Evolutionary conservation across 2,113 vertebrate genomes (phyloP).

Genomic region (Prolemur simus): DNA sequence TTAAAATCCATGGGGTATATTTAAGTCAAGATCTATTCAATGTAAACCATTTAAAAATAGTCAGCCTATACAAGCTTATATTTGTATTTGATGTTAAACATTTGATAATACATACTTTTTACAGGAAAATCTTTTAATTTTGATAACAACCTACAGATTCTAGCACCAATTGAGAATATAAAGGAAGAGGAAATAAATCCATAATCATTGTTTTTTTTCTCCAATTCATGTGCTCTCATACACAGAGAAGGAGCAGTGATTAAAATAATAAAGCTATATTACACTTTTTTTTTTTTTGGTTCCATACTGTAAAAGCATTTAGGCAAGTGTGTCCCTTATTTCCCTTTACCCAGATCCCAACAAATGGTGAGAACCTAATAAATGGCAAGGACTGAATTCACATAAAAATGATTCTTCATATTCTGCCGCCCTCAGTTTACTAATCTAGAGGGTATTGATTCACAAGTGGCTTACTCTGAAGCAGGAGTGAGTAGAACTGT

Average conservation of each 20-base stretch:
- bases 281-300: neutral
- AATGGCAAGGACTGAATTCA: neutral
- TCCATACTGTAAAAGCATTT: neutral
- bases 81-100: neutral
- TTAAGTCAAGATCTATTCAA: constrained; percentile 26
- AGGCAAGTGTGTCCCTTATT: neutral
- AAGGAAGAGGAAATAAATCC: neutral
- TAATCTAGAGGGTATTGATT: neutral
- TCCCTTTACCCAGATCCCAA: neutral
- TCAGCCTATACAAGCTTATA: constrained; percentile 14
- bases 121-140: neutral
- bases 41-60: constrained; percentile 29
- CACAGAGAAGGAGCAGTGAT: neutral
- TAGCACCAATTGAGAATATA: neutral
- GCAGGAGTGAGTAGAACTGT: neutral
- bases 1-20: constrained; percentile 12
- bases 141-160: neutral
- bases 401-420: neutral
- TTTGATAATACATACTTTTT: neutral
- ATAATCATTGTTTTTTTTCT: neutral
- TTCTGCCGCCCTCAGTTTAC: neutral
- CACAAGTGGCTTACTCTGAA: neutral
- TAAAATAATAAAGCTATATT: neutral
- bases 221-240: neutral
- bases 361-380: neutral